These are phyloP conservation scores for Ptychoptera contaminata DNA, from an alignment of 2,888 invertebrate genomes.

Conservation along the genomic window DNA sequence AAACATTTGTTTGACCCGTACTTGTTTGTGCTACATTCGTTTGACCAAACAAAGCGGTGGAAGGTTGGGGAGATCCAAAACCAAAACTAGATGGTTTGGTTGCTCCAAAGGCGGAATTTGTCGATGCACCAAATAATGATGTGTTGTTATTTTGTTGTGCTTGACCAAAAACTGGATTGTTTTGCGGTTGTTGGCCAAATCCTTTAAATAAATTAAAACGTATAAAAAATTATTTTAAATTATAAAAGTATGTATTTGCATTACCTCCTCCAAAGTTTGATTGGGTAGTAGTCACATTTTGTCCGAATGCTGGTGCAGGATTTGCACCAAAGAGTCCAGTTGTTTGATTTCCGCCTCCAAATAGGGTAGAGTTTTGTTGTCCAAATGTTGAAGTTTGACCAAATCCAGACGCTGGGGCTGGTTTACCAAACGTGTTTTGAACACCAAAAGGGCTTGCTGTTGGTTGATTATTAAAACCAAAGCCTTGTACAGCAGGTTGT, in stretches of 20 bases:
- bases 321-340: slow-evolving; percentile 45
- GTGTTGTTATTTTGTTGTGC: slow-evolving; percentile 31
- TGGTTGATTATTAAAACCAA: slow-evolving; percentile 22
- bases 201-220: slow-evolving; percentile 15
- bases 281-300: slow-evolving; percentile 31
- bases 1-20: slow-evolving; percentile 36
- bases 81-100: slow-evolving; percentile 30
- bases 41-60: slow-evolving; percentile 37
- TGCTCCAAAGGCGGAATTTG: slow-evolving; percentile 43
- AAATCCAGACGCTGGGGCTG: slow-evolving; percentile 44
- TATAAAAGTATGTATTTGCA: neutral
- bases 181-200: slow-evolving; percentile 32
- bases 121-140: slow-evolving; percentile 46
- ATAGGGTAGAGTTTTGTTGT: slow-evolving; percentile 35
- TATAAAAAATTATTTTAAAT: neutral
- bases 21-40: slow-evolving; percentile 26
- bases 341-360: slow-evolving; percentile 36
- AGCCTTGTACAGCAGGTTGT: slow-evolving; percentile 17
- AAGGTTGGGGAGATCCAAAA: slow-evolving; percentile 28
- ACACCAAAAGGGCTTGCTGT: slow-evolving; percentile 29
- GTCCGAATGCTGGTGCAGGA: slow-evolving; percentile 47
- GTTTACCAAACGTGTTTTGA: slow-evolving; percentile 38
- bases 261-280: slow-evolving; percentile 25
- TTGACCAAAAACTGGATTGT: slow-evolving; percentile 42
- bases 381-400: slow-evolving; percentile 58